Base-by-base conservation (phyloP, 2,113 vertebrate genomes). In the Ophthalmolycus amberensis region DNA sequence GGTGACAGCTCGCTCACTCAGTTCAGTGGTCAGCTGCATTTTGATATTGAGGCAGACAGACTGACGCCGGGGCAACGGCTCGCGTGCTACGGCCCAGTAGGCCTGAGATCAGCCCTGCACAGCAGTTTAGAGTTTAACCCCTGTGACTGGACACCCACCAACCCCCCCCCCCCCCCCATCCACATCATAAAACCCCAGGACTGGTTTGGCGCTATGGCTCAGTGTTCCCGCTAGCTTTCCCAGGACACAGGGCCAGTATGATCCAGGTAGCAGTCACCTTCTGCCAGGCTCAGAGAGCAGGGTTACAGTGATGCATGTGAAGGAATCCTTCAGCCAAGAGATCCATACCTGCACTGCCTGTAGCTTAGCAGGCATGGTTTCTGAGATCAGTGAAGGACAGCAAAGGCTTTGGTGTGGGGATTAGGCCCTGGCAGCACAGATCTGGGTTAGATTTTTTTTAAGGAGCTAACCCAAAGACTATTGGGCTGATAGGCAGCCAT, bases 21-120 rank as follows among this genome's bases (percentile, higher is more conserved):
- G 77, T 93, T 93, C 91, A 91, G 59, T 91, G 90, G 86, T 93
- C 91, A 87, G 90, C 88, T 58, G 86, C 86, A 85, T 92, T 89
- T 91, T 91, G 85, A 90, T 92, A 87, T 71, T 37, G 59, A 91
- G 85, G 74, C 87, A 85, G 89, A 90, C 84, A 85, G 79, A 88
- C 73, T 71, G 87, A 88, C 81, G 78, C 83, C 77, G 0, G 42
- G 79, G 81, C 76, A 80, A 70, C 22, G 75, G 68, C 79, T 37
- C 22, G 44, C 50, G 32, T 38, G 88, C 69, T 37, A 89, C 68
- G 74, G 89, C 80, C 74, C 80, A 90, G 87, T 84, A 71, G 83
- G 79, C 84, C 84, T 64, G 79, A 88, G 88, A 93, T 93, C 89
- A 85, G 85, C 83, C 75, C 38, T 7, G 71, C 65, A 4, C 83